Conservation (phyloP, 2,113 vertebrate species). For the Forbesichthys agassizii region DNA sequence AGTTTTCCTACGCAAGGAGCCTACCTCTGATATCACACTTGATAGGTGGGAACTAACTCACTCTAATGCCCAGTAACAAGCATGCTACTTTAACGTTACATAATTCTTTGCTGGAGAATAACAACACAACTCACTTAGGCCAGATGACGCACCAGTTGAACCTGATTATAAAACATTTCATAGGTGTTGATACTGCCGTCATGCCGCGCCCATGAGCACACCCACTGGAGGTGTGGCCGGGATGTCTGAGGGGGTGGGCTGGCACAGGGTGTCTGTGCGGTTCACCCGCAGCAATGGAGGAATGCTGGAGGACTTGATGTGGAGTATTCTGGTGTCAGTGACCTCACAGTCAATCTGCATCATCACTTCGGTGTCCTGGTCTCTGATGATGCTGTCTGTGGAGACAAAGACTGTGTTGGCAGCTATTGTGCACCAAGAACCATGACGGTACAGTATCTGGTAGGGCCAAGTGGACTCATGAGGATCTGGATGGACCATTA, state of each 20-base stretch:
- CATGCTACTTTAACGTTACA: too few species aligned
- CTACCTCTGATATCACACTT: slow-evolving; percentile 25
- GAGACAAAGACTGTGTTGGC: slow-evolving; percentile 1
- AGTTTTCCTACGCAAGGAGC: neutral
- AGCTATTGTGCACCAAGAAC: too few species aligned
- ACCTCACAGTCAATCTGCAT: slow-evolving; percentile 99
- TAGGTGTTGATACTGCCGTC: slow-evolving; percentile 1
- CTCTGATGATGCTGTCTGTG: slow-evolving; percentile 89
- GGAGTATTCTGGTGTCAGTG: slow-evolving; percentile 91
- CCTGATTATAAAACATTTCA: neutral
- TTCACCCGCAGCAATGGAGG: slow-evolving; percentile 87
- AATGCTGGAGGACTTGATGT: slow-evolving; percentile 90
- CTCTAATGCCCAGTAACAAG: neutral
- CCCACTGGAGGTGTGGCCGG: slow-evolving; percentile 77
- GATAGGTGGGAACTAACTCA: slow-evolving; percentile 3
- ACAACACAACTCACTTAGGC: too few species aligned
- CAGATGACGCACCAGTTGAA: too few species aligned
- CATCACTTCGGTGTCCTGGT: slow-evolving; percentile 92
- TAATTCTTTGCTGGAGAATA: too few species aligned
- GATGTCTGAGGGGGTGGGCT: slow-evolving; percentile 65
- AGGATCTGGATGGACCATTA: too few species aligned
- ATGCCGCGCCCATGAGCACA: slow-evolving; percentile 82
- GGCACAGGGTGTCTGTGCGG: slow-evolving; percentile 80
- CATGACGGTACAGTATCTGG: too few species aligned
- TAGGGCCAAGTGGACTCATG: too few species aligned